Base-by-base conservation (phyloP, 1,140 invertebrate species). In the Lepeophtheirus salmonis region DNA sequence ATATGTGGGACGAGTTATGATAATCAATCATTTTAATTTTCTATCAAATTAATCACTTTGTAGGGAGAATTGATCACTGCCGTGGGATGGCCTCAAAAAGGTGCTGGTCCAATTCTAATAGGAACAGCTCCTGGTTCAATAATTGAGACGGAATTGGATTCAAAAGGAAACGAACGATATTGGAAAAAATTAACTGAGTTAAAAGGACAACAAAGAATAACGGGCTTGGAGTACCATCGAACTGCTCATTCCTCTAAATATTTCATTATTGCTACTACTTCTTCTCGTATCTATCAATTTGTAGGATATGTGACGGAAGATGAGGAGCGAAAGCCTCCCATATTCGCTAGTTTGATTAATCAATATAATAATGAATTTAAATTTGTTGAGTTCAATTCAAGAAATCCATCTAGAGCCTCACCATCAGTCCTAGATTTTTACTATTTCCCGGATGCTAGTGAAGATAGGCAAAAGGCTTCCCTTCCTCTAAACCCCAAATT, bases 171-270 rank as follows among this genome's bases (percentile, higher is more conserved):
- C 55, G 86, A 91, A 67, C 80, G 84, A 65, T 88, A 89, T 73
- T 84, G 83, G 75, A 87, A 83, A 74, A 86, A 90, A 85, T 78
- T 92, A 30, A 91, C 89, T 68, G 87, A 89, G 69, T 78, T 92
- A 62, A 84, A 85, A 10, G 80, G 26, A 6, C 14, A 6, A 6
- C 18, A 53, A 14, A 6, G 26, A 0, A 85, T 96, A 26, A 90
- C 84, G 50, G 86, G 86, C 0, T 74, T 95, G 50, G 83, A 89
- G 68, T 86, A 89, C 69, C 80, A 85, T 66, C 79, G 80, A 67
- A 70, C 73, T 64, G 75, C 80, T 3, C 78, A 78, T 63, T 75
- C 78, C 0, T 79, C 81, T 56, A 81, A 68, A 51, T 75, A 73
- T 65, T 72, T 71, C 56, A 68, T 95, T 41, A 79, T 94, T 62